These are phyloP conservation scores for Drosophila mayaguana DNA, from an alignment of 2,888 invertebrate species.

Conservation along the genomic window DNA sequence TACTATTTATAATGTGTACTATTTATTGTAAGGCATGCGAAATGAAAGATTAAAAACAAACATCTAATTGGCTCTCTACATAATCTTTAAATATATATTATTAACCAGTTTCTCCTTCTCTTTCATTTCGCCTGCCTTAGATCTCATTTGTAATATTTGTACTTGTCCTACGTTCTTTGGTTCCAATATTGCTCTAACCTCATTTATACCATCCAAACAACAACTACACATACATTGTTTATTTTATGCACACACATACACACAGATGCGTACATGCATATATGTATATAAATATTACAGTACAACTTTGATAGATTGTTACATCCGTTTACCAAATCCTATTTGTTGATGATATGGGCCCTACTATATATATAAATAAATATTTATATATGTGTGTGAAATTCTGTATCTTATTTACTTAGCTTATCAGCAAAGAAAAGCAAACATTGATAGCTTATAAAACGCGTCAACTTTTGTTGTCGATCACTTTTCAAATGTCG, in stretches of 20 bases:
- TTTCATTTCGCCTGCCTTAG: slow-evolving; percentile 27
- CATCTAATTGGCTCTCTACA: not conserved
- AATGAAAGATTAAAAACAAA: slow-evolving; percentile 17
- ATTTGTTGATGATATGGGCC: not conserved
- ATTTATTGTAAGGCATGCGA: slow-evolving; percentile 29
- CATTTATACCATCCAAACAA: slow-evolving; percentile 34
- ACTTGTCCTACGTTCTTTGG: slow-evolving; percentile 68
- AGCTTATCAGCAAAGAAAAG: not conserved
- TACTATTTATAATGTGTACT: slow-evolving; percentile 37
- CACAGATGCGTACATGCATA: slow-evolving; percentile 15
- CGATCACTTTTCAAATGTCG: not conserved
- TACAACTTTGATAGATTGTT: slow-evolving; percentile 43
- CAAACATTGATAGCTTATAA: not conserved
- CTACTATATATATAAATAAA: not conserved
- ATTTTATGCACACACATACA: slow-evolving; percentile 52
- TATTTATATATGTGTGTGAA: not conserved
- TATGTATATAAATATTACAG: slow-evolving; percentile 30
- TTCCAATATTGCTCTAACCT: slow-evolving; percentile 65
- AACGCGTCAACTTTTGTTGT: slow-evolving; percentile 1
- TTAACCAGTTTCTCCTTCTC: slow-evolving; percentile 22
- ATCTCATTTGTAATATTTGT: slow-evolving; percentile 55
- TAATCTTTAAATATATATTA: not conserved
- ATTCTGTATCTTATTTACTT: slow-evolving; percentile 1
- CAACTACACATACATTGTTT: slow-evolving; percentile 51
- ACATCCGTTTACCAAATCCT: not conserved